Conservation (phyloP, 2,113 vertebrate genomes). For the Pomatorhinus ruficollis region DNA sequence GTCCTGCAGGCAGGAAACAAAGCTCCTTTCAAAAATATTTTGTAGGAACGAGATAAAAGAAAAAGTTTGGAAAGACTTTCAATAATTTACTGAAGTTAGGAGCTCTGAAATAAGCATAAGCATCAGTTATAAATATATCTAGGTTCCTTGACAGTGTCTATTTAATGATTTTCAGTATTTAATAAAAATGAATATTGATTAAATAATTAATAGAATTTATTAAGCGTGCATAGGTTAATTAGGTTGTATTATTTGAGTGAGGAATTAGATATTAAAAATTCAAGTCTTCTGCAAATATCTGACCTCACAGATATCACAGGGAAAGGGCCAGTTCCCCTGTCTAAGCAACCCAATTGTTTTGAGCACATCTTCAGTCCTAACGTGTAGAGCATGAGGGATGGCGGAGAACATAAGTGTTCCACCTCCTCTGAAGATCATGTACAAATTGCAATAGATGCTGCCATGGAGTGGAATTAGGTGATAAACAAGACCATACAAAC, state of each 20-base stretch:
- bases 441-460: background rate
- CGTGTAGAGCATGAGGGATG: background rate
- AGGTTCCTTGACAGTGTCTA: background rate
- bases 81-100: background rate
- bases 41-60: background rate
- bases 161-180: slow-evolving; percentile 31
- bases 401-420: background rate
- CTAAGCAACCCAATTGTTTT: background rate
- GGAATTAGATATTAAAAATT: slow-evolving; percentile 43
- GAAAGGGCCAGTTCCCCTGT: background rate
- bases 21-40: background rate
- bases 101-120: background rate
- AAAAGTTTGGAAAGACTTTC: background rate
- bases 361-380: background rate
- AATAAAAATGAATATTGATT: slow-evolving; percentile 44
- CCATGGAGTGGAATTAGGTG: background rate
- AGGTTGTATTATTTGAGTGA: slow-evolving; percentile 46
- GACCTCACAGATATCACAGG: background rate
- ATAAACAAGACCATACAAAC: background rate
- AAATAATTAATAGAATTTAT: slow-evolving; percentile 13
- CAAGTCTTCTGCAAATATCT: background rate
- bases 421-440: background rate
- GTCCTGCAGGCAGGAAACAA: background rate
- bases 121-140: background rate
- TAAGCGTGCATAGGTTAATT: slow-evolving; percentile 13